Evolutionary conservation across 1,140 invertebrate genomes (phyloP), one percentile per base, ranked within the genome.

Genomic region (Anthonomus grandis): DNA sequence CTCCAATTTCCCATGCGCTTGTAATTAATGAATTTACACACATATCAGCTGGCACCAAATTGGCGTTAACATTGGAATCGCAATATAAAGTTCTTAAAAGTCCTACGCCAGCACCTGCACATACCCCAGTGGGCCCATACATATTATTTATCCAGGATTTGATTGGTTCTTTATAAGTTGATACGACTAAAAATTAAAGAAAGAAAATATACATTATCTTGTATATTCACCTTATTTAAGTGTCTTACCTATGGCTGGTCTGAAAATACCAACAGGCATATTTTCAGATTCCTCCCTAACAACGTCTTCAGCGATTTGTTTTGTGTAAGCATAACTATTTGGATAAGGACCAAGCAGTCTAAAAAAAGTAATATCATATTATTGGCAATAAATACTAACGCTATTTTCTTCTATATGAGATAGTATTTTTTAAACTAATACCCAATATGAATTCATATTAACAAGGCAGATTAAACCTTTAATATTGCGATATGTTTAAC

Each of bases 71-170:
- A 1, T 79, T 67, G 9, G 64, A 56, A 52, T 85, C 74, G 57
- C 86, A 86, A 45, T 86, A 79, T 56, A 93, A 70, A 1, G 83
- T 83, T 21, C 85, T 79, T 1, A 93, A 64, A 10, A 93, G 75
- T 22, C 91, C 91, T 49, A 86, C 79, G n/a, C 77, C 82, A 41
- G 72, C 66, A 5, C 73, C 76, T 6, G 65, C 66, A 24, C 25
- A 42, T 6, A 70, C 67, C 3, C 87, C 92, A 52, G 89, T 91
- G 3, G 92, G 90, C 25, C 93, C 93, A 70, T 95, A 95, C 69
- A 93, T 80, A 67, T 95, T 97, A 70, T 96, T 93, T 31, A 94
- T 91, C 89, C 91, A 94, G 4, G 87, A 86, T 27, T 75, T 69
- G 0, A 83, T 68, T 0, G 85, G 84, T 65, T 94, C 91, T 48